These are phyloP conservation scores for Emydura subglobosa DNA, from an alignment of 2,113 vertebrate genomes.

Conservation along the genomic window DNA sequence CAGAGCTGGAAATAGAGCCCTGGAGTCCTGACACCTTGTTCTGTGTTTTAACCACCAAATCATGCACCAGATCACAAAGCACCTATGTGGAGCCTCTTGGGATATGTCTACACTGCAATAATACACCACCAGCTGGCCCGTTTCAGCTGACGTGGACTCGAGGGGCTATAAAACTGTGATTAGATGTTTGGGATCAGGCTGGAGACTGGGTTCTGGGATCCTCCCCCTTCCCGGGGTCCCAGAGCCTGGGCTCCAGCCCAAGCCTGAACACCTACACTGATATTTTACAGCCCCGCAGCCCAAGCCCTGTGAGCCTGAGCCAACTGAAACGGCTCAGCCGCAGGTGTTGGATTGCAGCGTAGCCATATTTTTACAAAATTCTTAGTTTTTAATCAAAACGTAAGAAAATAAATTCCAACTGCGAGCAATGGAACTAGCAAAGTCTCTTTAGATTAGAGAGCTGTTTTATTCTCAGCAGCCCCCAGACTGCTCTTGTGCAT, in stretches of 20 bases:
- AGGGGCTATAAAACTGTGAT: not conserved
- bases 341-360: not conserved
- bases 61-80: not conserved
- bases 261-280: not conserved
- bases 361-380: not conserved
- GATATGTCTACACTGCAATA: not conserved
- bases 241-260: not conserved
- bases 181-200: not conserved
- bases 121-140: not conserved
- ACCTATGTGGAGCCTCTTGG: not conserved
- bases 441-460: not conserved
- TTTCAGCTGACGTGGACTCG: not conserved
- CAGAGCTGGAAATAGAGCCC: accelerated
- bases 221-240: not conserved
- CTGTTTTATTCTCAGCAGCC: slow-evolving; percentile 12
- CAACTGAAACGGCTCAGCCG: not conserved
- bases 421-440: not conserved
- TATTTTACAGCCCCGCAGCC: not conserved
- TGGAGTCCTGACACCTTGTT: not conserved
- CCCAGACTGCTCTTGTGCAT: not conserved
- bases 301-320: not conserved
- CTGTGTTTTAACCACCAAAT: not conserved
- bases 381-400: accelerated
- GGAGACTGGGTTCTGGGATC: not conserved
- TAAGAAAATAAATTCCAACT: not conserved